A percentile compares a stretch with the other conserved stretches of the same genome.
These are phyloP conservation scores for Beris morrisii DNA, from an alignment of 2,888 invertebrate genomes.

Conservation along the genomic window DNA sequence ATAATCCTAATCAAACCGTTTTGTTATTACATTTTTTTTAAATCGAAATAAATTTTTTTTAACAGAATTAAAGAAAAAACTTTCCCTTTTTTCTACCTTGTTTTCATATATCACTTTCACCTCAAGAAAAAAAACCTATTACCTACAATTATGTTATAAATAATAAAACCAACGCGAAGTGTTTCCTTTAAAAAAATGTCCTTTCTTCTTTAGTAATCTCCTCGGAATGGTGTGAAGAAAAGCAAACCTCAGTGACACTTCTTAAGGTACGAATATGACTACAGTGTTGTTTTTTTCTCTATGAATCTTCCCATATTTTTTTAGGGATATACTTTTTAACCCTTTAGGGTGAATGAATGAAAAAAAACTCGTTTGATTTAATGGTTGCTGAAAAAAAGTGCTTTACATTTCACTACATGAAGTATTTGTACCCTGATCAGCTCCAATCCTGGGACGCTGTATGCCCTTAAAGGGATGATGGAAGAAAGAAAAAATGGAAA, in stretches of 20 bases:
- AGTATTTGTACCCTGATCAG: neutral
- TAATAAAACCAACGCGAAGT: slow-evolving; percentile 22
- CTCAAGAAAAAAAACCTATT: slow-evolving; percentile 11
- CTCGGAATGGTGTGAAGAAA: slow-evolving; percentile 29
- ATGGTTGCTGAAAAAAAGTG: neutral
- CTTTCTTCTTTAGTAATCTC: slow-evolving; percentile 13
- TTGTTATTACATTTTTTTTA: slow-evolving; percentile 18
- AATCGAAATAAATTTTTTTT: slow-evolving; percentile 17
- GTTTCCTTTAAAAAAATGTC: neutral
- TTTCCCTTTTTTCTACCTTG: slow-evolving; percentile 6
- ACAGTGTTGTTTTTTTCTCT: slow-evolving; percentile 11
- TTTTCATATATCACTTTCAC: slow-evolving; percentile 28
- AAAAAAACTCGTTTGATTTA: neutral
- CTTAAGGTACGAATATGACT: slow-evolving; percentile 9
- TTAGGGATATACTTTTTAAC: neutral
- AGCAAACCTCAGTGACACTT: slow-evolving; percentile 33
- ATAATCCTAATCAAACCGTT: slow-evolving; percentile 26
- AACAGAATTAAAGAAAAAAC: slow-evolving; percentile 6
- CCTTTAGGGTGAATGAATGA: slow-evolving; percentile 1
- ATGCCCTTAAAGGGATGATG: slow-evolving; percentile 1
- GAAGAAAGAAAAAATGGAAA: slow-evolving; percentile 12
- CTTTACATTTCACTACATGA: slow-evolving; percentile 3
- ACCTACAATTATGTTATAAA: slow-evolving; percentile 32
- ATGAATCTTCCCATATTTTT: slow-evolving; percentile 1
- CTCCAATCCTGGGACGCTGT: slow-evolving; percentile 10